phyloP scores from a whole-genome alignment of 2,113 vertebrate species.

The Otocyon megalotis region DNA sequence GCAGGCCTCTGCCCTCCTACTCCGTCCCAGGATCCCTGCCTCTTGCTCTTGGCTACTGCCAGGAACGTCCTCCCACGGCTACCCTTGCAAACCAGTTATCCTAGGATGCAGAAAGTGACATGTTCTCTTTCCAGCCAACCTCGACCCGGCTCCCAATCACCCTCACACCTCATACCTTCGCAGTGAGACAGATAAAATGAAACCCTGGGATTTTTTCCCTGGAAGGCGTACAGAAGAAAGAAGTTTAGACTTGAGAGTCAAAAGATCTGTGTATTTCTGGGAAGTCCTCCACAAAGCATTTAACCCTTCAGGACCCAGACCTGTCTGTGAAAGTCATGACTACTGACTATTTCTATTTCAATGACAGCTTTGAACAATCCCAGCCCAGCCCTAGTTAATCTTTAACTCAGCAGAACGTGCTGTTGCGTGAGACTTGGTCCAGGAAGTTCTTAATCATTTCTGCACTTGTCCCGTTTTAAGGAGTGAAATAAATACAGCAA shows the following conservation, averaged over 20 bases:
- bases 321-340: neutral
- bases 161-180: neutral
- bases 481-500: conserved; percentile 19
- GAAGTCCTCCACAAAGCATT: neutral
- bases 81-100: neutral
- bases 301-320: neutral
- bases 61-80: neutral
- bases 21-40: neutral
- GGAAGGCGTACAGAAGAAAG: neutral
- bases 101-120: neutral
- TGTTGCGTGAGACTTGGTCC: neutral
- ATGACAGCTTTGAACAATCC: neutral
- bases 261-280: neutral
- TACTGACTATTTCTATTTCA: neutral
- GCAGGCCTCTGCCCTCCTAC: neutral
- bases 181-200: neutral
- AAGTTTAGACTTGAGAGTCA: neutral
- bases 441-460: neutral
- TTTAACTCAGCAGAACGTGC: neutral
- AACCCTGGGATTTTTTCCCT: neutral
- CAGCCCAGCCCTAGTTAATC: conserved; percentile 50
- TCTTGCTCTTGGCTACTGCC: neutral
- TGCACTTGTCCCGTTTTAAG: neutral
- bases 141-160: neutral
- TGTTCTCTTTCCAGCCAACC: neutral